Evolutionary conservation across 1,140 invertebrate genomes (phyloP).

Genomic region (Nilaparvata lugens): DNA sequence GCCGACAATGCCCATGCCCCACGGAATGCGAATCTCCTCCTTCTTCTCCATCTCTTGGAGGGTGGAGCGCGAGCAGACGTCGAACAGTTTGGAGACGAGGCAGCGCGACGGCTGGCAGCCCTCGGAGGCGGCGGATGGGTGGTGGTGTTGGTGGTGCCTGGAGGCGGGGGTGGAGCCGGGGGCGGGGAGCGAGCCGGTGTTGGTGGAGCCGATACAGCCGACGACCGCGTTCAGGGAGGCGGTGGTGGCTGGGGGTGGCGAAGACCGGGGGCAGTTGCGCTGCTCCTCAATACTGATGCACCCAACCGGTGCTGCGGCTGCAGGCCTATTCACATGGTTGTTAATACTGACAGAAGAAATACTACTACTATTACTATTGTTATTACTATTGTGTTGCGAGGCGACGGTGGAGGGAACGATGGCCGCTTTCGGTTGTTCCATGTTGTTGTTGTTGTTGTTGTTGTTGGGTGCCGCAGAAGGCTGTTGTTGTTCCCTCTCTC

Average conservation of each 20-base stretch:
- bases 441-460: neutral
- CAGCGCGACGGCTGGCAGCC: slow-evolving; percentile 40
- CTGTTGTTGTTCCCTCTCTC: slow-evolving; percentile 38
- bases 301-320: slow-evolving; percentile 7
- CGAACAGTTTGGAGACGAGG: slow-evolving; percentile 88
- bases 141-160: slow-evolving; percentile 2
- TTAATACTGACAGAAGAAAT: neutral
- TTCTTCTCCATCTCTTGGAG: slow-evolving; percentile 84
- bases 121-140: neutral
- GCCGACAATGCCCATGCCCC: slow-evolving; percentile 85
- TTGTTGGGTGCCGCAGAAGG: neutral
- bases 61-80: slow-evolving; percentile 83
- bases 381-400: too few species aligned
- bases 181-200: slow-evolving; percentile 10
- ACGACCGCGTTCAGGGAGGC: slow-evolving; percentile 20
- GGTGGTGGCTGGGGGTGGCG: slow-evolving; percentile 3
- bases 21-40: slow-evolving; percentile 84
- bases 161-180: neutral
- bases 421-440: too few species aligned
- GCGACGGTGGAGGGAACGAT: neutral
- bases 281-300: slow-evolving; percentile 16
- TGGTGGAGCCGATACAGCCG: slow-evolving; percentile 21
- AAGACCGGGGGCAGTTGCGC: neutral
- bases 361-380: neutral
- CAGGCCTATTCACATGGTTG: neutral